Percentiles rank a stretch among this genome's conserved stretches.
phyloP scores from a whole-genome alignment of 2,113 vertebrate species.

The Rhineura floridana region DNA sequence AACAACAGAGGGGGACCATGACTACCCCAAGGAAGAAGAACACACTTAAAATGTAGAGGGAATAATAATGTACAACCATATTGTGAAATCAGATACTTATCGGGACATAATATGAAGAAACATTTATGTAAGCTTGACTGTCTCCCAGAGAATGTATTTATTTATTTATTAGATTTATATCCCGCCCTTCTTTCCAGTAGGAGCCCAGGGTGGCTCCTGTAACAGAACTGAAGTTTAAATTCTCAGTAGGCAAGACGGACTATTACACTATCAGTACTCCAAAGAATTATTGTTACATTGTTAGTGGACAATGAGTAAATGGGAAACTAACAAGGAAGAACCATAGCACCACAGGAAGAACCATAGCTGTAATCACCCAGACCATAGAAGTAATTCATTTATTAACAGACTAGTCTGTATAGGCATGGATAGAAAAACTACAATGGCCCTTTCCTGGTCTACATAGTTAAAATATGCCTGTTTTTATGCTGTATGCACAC shows the following conservation, averaged over 20 bases:
- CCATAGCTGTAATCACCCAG: not conserved
- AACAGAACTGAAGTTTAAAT: not conserved
- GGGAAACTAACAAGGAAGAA: not conserved
- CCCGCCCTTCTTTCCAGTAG: no score
- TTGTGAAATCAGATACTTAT: no score
- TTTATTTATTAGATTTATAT: no score
- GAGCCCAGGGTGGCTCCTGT: no score
- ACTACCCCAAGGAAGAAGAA: no score
- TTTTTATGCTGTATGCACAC: not conserved
- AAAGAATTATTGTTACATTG: not conserved
- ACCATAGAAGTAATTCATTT: not conserved
- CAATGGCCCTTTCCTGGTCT: not conserved
- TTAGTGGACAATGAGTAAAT: not conserved
- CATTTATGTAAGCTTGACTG: no score
- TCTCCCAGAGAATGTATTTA: no score
- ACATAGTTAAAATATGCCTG: not conserved
- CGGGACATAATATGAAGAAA: no score
- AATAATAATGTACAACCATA: no score
- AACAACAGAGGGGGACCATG: no score
- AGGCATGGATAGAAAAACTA: not conserved
- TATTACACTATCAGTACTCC: not conserved
- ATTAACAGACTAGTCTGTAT: not conserved
- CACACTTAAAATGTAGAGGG: no score
- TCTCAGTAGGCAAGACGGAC: not conserved
- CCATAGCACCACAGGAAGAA: not conserved